Conservation (phyloP, 1,140 invertebrate genomes). For the Elysia chlorotica region DNA sequence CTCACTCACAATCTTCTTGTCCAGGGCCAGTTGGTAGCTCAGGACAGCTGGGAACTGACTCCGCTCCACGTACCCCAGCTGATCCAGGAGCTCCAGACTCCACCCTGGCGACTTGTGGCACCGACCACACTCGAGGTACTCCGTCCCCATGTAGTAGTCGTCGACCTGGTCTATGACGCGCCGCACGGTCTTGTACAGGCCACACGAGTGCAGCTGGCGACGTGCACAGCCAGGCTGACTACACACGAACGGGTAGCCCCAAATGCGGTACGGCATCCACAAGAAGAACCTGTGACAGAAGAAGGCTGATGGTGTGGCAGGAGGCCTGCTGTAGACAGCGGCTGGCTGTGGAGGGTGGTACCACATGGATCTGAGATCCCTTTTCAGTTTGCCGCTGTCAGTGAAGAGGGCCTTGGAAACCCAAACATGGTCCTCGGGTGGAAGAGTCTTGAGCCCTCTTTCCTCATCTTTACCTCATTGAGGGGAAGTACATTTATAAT, state of each 20-base stretch:
- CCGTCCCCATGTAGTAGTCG: not conserved
- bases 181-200: too few relatives aligned
- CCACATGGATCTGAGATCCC: not conserved
- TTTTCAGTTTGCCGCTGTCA: not conserved
- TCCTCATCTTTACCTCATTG: not conserved
- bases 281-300: not conserved
- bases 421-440: not conserved
- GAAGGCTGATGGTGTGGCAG: not conserved
- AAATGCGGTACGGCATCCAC: too few relatives aligned
- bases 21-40: not conserved
- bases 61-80: not conserved
- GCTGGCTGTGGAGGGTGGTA: not conserved
- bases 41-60: not conserved
- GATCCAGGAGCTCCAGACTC: not conserved
- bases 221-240: too few relatives aligned
- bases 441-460: not conserved
- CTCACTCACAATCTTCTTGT: not conserved
- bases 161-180: too few relatives aligned
- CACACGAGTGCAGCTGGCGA: too few relatives aligned
- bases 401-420: not conserved
- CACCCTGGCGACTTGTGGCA: not conserved
- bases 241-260: too few relatives aligned
- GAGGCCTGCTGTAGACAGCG: not conserved
- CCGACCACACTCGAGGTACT: not conserved
- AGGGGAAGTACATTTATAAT: not conserved